phyloP scores from a whole-genome alignment of 1,140 invertebrate genomes.

The Hypsibius dujardini region DNA sequence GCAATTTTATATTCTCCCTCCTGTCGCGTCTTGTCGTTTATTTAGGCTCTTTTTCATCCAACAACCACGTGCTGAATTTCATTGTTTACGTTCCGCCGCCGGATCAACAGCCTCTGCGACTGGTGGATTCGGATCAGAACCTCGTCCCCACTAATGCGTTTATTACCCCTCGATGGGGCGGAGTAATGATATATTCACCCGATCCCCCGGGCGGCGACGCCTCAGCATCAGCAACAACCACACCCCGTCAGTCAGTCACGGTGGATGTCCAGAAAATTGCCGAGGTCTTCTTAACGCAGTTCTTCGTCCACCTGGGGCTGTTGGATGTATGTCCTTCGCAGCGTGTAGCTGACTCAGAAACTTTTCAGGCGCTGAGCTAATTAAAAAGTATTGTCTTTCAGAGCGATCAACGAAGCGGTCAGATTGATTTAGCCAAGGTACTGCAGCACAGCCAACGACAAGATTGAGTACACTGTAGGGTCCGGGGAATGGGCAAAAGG shows the following conservation, averaged over 20 bases:
- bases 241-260: constrained; percentile 26
- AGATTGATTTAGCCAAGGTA: too few species aligned
- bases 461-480: too few species aligned
- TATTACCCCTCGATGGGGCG: constrained; percentile 78
- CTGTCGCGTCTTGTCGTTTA: constrained; percentile 17
- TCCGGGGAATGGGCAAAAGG: too few species aligned
- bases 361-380: too few species aligned
- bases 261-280: constrained; percentile 46
- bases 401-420: too few species aligned
- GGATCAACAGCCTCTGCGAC: constrained; percentile 50
- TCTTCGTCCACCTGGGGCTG: constrained; percentile 57
- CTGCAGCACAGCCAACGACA: too few species aligned
- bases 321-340: constrained; percentile 37
- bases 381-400: too few species aligned
- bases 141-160: constrained; percentile 45
- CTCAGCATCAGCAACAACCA: constrained; percentile 16
- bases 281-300: constrained; percentile 55
- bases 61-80: constrained; percentile 61
- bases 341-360: too few species aligned
- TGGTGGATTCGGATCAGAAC: constrained; percentile 32
- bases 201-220: background rate
- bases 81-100: constrained; percentile 61
- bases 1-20: too few species aligned
- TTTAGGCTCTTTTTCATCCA: constrained; percentile 53
- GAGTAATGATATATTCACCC: constrained; percentile 33